Evolutionary conservation across 2,888 invertebrate genomes (phyloP).

Genomic region (Drosophila macrospina): DNA sequence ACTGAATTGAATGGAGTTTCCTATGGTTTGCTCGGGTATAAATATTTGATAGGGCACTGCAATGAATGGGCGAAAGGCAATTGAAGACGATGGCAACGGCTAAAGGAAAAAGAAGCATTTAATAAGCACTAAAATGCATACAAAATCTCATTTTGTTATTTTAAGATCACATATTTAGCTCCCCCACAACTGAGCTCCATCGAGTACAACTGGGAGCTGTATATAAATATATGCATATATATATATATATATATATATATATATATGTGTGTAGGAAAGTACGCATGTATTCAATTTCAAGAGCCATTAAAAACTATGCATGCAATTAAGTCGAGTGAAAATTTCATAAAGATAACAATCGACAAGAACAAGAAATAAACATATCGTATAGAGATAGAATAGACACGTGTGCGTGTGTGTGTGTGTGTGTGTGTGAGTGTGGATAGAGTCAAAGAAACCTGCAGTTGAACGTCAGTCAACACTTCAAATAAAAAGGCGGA

Average conservation of each 20-base stretch:
- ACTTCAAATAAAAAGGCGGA: conserved; percentile 76
- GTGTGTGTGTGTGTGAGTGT: conserved; percentile 4
- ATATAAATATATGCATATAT: not conserved
- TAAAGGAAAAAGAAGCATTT: conserved; percentile 47
- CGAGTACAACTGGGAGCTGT: not conserved
- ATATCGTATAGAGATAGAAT: conserved; percentile 41
- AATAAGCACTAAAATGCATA: conserved; percentile 70
- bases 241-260: conserved; percentile 4
- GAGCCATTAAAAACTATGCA: conserved; percentile 80
- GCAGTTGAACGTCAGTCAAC: conserved; percentile 71
- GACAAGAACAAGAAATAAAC: conserved; percentile 77
- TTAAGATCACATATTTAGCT: conserved; percentile 34
- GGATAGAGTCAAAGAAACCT: conserved; percentile 35
- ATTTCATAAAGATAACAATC: conserved; percentile 81
- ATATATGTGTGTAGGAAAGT: conserved; percentile 2
- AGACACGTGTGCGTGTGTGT: conserved; percentile 5
- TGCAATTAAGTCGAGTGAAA: conserved; percentile 81
- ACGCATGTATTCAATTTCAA: conserved; percentile 70
- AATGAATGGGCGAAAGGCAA: conserved; percentile 44
- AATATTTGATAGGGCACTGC: conserved; percentile 54
- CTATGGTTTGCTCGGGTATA: conserved; percentile 38
- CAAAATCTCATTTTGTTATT: conserved; percentile 55
- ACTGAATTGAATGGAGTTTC: conserved; percentile 42
- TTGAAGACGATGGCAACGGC: conserved; percentile 12
- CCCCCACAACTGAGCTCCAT: conserved; percentile 20